Conservation (phyloP, 2,888 invertebrate species). For the Ochlodes sylvanus region DNA sequence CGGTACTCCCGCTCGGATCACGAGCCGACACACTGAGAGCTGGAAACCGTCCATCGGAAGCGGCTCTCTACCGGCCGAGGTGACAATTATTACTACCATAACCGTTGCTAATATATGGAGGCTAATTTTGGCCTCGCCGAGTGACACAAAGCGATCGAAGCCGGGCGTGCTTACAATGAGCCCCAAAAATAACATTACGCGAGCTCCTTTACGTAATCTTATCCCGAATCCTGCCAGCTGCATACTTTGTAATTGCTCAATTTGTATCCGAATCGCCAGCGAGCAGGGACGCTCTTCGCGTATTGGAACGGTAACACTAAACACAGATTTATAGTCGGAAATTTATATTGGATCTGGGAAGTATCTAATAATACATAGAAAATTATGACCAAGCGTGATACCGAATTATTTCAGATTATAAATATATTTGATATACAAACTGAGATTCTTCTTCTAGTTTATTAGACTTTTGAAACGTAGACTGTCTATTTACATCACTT, state of each 20-base stretch:
- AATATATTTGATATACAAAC: slow-evolving; percentile 12
- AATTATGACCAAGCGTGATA: slow-evolving; percentile 23
- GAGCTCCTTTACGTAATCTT: slow-evolving; percentile 56
- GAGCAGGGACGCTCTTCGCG: neutral
- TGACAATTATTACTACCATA: slow-evolving; percentile 75
- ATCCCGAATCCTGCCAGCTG: slow-evolving; percentile 49
- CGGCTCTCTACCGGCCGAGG: slow-evolving; percentile 38
- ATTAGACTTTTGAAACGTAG: neutral
- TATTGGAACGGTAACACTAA: slow-evolving; percentile 21
- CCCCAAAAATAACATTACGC: slow-evolving; percentile 61
- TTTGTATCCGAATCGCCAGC: slow-evolving; percentile 39
- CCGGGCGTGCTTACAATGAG: slow-evolving; percentile 56
- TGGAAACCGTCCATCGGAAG: slow-evolving; percentile 45
- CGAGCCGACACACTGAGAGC: too few relatives aligned
- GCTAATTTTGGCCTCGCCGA: slow-evolving; percentile 64
- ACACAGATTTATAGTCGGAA: slow-evolving; percentile 31
- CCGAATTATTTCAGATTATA: slow-evolving; percentile 5
- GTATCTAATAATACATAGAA: slow-evolving; percentile 23
- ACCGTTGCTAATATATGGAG: slow-evolving; percentile 61
- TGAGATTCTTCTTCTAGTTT: neutral
- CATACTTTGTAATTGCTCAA: slow-evolving; percentile 44
- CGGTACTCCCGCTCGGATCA: neutral
- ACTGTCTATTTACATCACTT: neutral
- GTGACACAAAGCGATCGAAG: slow-evolving; percentile 51
- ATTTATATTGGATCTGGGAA: slow-evolving; percentile 26